Evolutionary conservation across 2,888 invertebrate genomes (phyloP), one percentile per base, ranked within the genome.

Genomic region (Drosophila leonis): DNA sequence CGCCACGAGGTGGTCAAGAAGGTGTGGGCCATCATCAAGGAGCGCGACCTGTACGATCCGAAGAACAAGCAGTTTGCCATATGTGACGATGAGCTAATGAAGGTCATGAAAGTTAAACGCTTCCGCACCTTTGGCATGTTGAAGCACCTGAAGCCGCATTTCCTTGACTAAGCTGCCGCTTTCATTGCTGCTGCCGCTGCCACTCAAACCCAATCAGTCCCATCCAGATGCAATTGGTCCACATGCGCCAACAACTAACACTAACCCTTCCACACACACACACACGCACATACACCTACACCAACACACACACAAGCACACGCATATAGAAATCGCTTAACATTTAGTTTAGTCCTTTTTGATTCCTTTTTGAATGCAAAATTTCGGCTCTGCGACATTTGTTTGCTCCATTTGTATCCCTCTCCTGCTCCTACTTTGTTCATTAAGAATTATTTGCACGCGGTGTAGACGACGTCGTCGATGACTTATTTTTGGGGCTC

Each of bases 111-210:
- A 42, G 96, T 96, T 2, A 98, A 98, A 92, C 95, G 98, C 39
- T 98, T 99, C 95, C 96, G 97, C 86, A 97, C 97, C 63, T 98
- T 98, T 90, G 98, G 98, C 75, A 98, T 98, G 98, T 97, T 98
- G 96, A 98, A 98, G 93, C 97, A 97, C 93, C 94, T 99, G 85
- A 98, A 98, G 93, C 95, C 96, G 75, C 98, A 98, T 94, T 98
- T 98, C 85, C 85, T 92, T 6, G 90, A 92, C 56, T 92, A 92
- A 80, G 44, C 27, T 12, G 35, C 5, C 33, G 13, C 65, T 29
- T 61, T 18, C 20, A 27, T 12, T 13, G 65, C 24, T 18, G 41
- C 27, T 13, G 33, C n/a, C 49, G 24, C 67, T 37, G 35, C 57
- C 51, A 24, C 37, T 37, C 52, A 52, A 24, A 52, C 37, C 84